Conservation (phyloP, 2,113 vertebrate species). For the Chitala chitala region DNA sequence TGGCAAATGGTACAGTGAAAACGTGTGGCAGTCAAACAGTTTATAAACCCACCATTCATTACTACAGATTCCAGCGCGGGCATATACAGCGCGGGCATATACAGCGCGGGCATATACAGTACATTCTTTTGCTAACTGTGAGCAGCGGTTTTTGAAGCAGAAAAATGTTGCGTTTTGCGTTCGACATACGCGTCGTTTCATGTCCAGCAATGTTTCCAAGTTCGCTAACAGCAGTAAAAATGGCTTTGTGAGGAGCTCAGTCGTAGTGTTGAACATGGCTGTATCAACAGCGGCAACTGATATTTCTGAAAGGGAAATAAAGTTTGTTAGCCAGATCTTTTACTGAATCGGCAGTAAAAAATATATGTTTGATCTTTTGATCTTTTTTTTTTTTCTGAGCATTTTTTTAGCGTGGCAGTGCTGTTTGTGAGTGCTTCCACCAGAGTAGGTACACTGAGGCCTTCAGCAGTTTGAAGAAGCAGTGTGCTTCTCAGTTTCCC, state of each 20-base stretch:
- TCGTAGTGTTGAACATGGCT: not conserved
- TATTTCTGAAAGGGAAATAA: not conserved
- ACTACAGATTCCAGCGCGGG: not conserved
- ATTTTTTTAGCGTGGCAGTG: not conserved
- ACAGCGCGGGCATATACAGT: not conserved
- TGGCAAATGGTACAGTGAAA: constrained; percentile 37
- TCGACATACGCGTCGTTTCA: too few relatives aligned
- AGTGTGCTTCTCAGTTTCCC: not conserved
- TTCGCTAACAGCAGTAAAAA: not conserved
- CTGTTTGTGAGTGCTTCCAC: constrained; percentile 9
- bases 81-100: not conserved
- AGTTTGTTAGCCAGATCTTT: not conserved
- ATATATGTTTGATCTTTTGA: too few relatives aligned
- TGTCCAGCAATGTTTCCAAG: too few relatives aligned
- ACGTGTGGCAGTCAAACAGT: constrained; percentile 52
- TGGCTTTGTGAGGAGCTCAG: not conserved
- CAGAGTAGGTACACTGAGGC: not conserved
- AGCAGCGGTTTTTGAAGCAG: not conserved
- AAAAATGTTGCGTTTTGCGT: not conserved
- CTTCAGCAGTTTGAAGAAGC: not conserved
- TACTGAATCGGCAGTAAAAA: not conserved
- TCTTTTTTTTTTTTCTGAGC: constrained; percentile 46
- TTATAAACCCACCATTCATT: constrained; percentile 46
- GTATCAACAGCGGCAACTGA: not conserved
- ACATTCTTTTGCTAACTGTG: not conserved